phyloP scores from a whole-genome alignment of 2,113 vertebrate genomes.

The Catharus fuscescens region DNA sequence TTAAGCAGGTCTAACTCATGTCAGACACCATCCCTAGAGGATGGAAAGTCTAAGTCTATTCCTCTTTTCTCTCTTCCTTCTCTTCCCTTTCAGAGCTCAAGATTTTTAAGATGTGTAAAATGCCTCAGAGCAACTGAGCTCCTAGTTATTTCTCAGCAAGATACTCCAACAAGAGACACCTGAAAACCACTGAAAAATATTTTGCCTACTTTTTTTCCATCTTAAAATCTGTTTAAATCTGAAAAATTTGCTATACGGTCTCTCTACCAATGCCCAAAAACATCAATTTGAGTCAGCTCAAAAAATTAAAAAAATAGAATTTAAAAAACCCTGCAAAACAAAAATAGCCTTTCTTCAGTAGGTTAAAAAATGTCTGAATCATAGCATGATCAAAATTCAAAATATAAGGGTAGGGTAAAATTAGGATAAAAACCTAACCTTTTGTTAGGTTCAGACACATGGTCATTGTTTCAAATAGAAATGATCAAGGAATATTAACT shows the following conservation, averaged over 20 bases:
- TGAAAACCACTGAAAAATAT: neutral
- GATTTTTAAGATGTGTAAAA: neutral
- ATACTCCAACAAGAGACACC: neutral
- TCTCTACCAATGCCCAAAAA: neutral
- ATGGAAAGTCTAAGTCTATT: neutral
- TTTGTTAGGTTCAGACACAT: neutral
- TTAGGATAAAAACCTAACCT: neutral
- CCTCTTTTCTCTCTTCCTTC: neutral
- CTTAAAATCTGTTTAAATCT: neutral
- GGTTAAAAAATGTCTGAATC: neutral
- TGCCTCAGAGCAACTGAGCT: neutral
- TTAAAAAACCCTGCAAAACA: neutral
- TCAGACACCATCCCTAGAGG: neutral
- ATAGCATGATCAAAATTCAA: neutral
- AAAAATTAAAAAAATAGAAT: neutral
- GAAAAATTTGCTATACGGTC: neutral
- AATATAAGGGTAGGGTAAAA: no score
- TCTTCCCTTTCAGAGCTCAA: neutral
- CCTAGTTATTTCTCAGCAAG: neutral
- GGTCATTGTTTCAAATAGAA: neutral
- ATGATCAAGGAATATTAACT: neutral
- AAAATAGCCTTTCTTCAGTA: neutral
- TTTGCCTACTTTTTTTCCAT: neutral
- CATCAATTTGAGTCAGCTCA: neutral
- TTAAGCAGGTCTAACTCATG: neutral